phyloP scores from a whole-genome alignment of 2,888 invertebrate species.

The Xiphydria camelus region DNA sequence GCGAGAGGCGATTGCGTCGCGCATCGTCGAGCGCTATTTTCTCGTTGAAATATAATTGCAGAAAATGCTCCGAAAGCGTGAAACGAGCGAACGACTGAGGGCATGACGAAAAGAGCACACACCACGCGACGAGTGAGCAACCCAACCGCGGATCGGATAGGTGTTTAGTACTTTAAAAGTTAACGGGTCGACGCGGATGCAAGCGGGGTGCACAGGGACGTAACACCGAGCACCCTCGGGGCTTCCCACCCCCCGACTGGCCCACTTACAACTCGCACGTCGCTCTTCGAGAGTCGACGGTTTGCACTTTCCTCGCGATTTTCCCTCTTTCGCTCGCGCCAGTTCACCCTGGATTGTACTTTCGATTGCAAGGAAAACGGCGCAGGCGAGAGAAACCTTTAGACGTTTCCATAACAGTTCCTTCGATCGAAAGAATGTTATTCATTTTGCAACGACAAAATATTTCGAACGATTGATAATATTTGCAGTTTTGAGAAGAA shows the following conservation, averaged over 20 bases:
- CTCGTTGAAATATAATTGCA: too few relatives aligned
- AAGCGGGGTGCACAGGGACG: slow-evolving; percentile 26
- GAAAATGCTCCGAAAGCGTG: too few relatives aligned
- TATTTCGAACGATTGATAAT: too few relatives aligned
- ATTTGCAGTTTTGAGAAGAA: too few relatives aligned
- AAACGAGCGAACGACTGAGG: too few relatives aligned
- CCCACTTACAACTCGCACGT: slow-evolving; percentile 49
- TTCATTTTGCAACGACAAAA: too few relatives aligned
- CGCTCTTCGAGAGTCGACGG: slow-evolving; percentile 20
- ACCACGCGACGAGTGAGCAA: not conserved
- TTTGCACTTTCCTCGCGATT: slow-evolving; percentile 22
- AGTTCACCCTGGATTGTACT: slow-evolving; percentile 7
- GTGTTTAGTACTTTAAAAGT: slow-evolving; percentile 26
- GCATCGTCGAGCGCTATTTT: too few relatives aligned
- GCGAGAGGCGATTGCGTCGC: too few relatives aligned
- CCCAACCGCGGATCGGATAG: too few relatives aligned
- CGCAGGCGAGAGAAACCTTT: too few relatives aligned
- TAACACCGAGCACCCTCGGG: slow-evolving; percentile 44
- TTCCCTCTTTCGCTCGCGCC: slow-evolving; percentile 4
- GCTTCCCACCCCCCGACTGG: slow-evolving; percentile 53
- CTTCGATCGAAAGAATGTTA: too few relatives aligned
- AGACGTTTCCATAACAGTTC: too few relatives aligned
- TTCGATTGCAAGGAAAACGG: slow-evolving; percentile 13
- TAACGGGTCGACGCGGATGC: slow-evolving; percentile 13
- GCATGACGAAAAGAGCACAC: not conserved